Evolutionary conservation across 2,888 invertebrate species (phyloP), one percentile per base, ranked within the genome.

Genomic region (Hydropsyche betteni): DNA sequence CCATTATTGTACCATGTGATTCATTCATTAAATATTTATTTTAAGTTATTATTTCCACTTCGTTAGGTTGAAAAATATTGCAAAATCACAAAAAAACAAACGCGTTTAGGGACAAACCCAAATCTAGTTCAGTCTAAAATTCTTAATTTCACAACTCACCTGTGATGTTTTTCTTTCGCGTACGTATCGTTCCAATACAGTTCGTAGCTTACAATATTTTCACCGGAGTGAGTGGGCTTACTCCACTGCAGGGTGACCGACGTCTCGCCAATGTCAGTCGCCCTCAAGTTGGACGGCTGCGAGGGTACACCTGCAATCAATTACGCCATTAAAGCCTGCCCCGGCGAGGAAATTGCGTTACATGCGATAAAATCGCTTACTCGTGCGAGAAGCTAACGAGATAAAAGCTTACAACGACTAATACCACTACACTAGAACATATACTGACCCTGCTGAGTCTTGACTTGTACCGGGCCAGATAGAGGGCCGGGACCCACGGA

Each of bases 111-210:
- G 1, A 44, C 44, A 10, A 44, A 6, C 6, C 44, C 44, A 10
- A 44, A 44, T 44, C 44, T 8, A 44, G 24, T 24, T 24, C 24
- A 24, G 2, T 24, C 24, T 2, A 24, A 24, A 24, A 24, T 2
- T 2, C 24, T 24, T 24, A 1, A 24, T 24, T 24, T 24, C 24
- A 2, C 4, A 44, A 44, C 44, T 89, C 82, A 90, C 91, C 94
- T 91, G 83, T 93, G 93, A 85, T 94, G 94, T 83, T 93, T 93
- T 84, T 94, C 94, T 89, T 95, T 93, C 73, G 95, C 95, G 82
- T 96, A 96, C 36, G 97, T 96, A 84, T 97, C 97, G 87, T 98
- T 99, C 96, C 97, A 98, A 85, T 97, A 98, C 34, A 99, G 90
- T 86, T 97, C 97, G 86, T 98, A 99, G 82, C 95, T 95, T 80